phyloP scores from a whole-genome alignment of 1,140 invertebrate genomes.

The Drosophila pallidifrons region DNA sequence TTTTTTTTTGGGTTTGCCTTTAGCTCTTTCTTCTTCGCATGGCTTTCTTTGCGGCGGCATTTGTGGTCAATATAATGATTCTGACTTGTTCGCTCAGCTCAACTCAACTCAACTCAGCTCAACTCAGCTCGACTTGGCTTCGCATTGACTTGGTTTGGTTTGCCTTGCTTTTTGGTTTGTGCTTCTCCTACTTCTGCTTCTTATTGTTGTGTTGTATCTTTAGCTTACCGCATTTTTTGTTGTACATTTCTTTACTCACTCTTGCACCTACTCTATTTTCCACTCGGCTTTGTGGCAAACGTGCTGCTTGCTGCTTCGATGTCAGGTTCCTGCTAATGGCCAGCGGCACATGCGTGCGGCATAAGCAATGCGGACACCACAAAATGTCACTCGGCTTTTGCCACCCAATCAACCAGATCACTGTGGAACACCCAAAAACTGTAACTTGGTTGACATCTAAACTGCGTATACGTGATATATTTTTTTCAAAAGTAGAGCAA shows the following conservation, averaged over 20 bases:
- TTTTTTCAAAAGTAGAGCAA: not conserved
- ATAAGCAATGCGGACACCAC: conserved; percentile 64
- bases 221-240: conserved; percentile 62
- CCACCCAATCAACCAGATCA: conserved; percentile 27
- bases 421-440: not conserved
- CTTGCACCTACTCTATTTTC: conserved; percentile 65
- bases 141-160: conserved; percentile 25
- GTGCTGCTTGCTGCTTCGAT: conserved; percentile 56
- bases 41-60: conserved; percentile 69
- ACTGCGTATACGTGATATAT: conserved; percentile 17
- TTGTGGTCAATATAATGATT: conserved; percentile 81
- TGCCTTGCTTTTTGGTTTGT: conserved; percentile 19
- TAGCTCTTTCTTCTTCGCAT: conserved; percentile 61
- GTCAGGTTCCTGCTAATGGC: conserved; percentile 68
- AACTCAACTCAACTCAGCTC: conserved; percentile 19
- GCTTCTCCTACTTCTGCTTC: conserved; percentile 19
- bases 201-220: conserved; percentile 24
- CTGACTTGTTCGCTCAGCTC: conserved; percentile 41
- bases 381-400: conserved; percentile 12
- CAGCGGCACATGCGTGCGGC: conserved; percentile 49
- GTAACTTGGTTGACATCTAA: conserved; percentile 7
- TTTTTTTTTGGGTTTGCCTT: conserved; percentile 55
- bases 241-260: conserved; percentile 20
- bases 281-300: conserved; percentile 20
- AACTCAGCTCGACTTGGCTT: conserved; percentile 42